phyloP scores from a whole-genome alignment of 1,140 invertebrate species.

The Papilio glaucus region DNA sequence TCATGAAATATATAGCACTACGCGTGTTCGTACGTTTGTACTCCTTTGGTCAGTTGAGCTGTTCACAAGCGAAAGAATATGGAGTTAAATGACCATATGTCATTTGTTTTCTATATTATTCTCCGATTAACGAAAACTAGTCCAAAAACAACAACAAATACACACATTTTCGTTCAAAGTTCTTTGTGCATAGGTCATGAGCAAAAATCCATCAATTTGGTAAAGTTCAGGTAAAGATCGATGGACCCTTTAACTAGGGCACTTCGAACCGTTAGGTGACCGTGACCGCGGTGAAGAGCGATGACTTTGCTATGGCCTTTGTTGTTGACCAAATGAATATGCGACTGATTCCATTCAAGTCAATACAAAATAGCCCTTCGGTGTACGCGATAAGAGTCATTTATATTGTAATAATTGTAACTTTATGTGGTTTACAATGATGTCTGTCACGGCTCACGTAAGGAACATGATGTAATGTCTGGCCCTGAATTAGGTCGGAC shows the following conservation, averaged over 20 bases:
- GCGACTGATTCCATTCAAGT: not conserved
- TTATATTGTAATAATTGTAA: not conserved
- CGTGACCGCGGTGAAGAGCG: conserved; percentile 60
- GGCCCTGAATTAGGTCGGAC: conserved; percentile 52
- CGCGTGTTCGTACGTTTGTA: too few relatives aligned
- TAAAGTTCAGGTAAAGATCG: conserved; percentile 45
- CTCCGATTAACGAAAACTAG: too few relatives aligned
- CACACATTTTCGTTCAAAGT: too few relatives aligned
- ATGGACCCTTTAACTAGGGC: conserved; percentile 65
- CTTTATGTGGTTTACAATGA: not conserved
- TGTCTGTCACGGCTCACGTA: conserved; percentile 38
- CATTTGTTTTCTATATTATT: too few relatives aligned
- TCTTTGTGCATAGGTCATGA: too few relatives aligned
- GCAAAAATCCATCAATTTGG: too few relatives aligned
- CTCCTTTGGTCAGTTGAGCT: too few relatives aligned
- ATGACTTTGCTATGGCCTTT: conserved; percentile 56
- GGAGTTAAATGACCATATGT: too few relatives aligned
- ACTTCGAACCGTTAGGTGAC: conserved; percentile 62
- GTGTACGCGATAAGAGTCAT: not conserved
- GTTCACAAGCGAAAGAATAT: too few relatives aligned
- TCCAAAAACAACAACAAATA: too few relatives aligned
- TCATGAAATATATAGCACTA: too few relatives aligned
- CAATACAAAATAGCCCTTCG: not conserved
- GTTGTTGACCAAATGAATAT: conserved; percentile 16
- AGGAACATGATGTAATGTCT: conserved; percentile 44